These are phyloP conservation scores for Bubo blakistoni DNA, from an alignment of 2,113 vertebrate genomes.

Conservation along the genomic window DNA sequence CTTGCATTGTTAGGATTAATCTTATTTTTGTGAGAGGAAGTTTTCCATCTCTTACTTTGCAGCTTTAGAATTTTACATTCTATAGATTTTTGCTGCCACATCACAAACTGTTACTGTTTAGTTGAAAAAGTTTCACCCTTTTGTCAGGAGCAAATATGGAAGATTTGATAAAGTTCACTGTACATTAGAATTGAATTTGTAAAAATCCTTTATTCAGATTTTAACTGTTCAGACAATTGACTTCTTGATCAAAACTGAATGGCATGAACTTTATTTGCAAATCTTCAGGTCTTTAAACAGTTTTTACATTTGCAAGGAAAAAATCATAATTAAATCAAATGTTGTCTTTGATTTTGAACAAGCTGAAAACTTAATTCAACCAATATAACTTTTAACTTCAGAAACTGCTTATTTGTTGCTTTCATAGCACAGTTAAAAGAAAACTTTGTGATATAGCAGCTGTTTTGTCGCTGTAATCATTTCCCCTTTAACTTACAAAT, in stretches of 20 bases:
- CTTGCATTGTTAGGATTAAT: neutral
- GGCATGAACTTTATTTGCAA: neutral
- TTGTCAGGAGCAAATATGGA: neutral
- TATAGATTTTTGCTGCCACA: neutral
- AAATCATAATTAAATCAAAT: conserved; percentile 6
- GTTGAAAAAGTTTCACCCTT: neutral
- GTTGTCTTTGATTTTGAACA: conserved; percentile 35
- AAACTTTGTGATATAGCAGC: conserved; percentile 31
- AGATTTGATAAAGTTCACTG: neutral
- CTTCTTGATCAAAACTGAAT: neutral
- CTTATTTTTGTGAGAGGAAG: neutral
- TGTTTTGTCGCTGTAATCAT: conserved; percentile 33
- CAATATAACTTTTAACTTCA: conserved; percentile 25
- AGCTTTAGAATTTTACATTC: neutral
- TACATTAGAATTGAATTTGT: neutral
- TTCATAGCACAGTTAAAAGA: conserved; percentile 44
- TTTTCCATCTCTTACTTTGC: neutral
- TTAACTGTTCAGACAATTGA: neutral
- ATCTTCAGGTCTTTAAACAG: neutral
- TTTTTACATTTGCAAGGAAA: neutral
- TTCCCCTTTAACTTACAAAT: conserved; percentile 53
- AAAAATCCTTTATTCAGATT: neutral
- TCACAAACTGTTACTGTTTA: neutral
- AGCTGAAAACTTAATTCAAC: conserved; percentile 13
- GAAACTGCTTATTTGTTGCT: conserved; percentile 38